phyloP scores from a whole-genome alignment of 2,888 invertebrate genomes.

The Frankliniella fusca region DNA sequence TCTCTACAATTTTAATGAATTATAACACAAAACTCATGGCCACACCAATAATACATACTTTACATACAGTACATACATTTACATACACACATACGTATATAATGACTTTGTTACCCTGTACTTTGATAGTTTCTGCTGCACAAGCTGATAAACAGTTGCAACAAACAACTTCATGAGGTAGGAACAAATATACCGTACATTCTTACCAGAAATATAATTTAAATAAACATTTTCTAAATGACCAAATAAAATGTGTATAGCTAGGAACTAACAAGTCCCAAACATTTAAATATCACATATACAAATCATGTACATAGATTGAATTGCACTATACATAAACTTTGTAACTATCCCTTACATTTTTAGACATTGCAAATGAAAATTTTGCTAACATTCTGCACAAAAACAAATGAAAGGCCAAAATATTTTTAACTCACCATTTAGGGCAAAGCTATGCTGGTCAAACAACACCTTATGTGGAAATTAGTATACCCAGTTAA shows the following conservation, averaged over 20 bases:
- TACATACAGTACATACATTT: constrained; percentile 23
- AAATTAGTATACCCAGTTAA: not conserved
- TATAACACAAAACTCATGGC: constrained; percentile 24
- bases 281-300: constrained; percentile 23
- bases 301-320: constrained; percentile 22
- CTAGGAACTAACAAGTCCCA: not conserved
- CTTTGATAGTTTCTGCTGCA: constrained; percentile 19
- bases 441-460: not conserved
- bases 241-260: constrained; percentile 25
- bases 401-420: not conserved
- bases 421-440: not conserved
- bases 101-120: constrained; percentile 26
- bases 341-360: not conserved
- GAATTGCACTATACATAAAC: constrained; percentile 21
- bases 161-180: constrained; percentile 16
- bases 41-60: constrained; percentile 17
- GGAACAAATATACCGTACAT: constrained; percentile 26
- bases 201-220: constrained; percentile 27
- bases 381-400: not conserved
- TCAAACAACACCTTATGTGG: not conserved
- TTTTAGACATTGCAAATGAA: not conserved
- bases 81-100: constrained; percentile 25
- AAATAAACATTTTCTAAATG: constrained; percentile 22
- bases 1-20: constrained; percentile 3
- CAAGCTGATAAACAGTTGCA: constrained; percentile 7